Percentiles rank a stretch among this genome's conserved stretches.
These are phyloP conservation scores for Brotula barbata DNA, from an alignment of 2,797 vertebrate genomes.

Conservation along the genomic window DNA sequence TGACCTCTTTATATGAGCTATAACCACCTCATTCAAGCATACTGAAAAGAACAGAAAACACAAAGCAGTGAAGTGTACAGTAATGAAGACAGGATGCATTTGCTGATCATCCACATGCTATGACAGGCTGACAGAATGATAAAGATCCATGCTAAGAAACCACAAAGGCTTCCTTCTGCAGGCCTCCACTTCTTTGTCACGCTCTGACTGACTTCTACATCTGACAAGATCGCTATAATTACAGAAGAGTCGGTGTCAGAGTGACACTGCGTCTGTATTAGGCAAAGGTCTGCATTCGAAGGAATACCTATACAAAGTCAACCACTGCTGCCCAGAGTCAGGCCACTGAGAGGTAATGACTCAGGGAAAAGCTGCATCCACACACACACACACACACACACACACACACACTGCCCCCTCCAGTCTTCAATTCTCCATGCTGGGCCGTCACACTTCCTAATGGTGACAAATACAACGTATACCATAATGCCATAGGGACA, in stretches of 20 bases:
- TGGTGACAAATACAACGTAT: conserved; percentile 53
- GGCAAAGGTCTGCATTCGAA: conserved; percentile 45
- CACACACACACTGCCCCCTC: conserved; percentile 15
- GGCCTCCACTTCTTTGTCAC: conserved; percentile 38
- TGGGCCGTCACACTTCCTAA: conserved; percentile 43
- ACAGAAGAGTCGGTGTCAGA: conserved; percentile 49
- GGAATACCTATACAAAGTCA: conserved; percentile 36
- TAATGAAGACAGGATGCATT: conserved; percentile 21
- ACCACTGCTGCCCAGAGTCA: conserved; percentile 31
- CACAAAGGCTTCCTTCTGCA: conserved; percentile 48
- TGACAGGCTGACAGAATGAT: conserved; percentile 40
- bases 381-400: conserved; percentile 31
- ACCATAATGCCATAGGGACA: conserved; percentile 34
- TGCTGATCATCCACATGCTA: conserved; percentile 23
- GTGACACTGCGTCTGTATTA: conserved; percentile 54
- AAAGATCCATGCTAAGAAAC: conserved; percentile 43
- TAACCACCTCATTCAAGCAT: not conserved
- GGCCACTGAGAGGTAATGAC: conserved; percentile 59
- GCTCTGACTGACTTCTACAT: conserved; percentile 34
- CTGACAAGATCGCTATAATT: conserved; percentile 60
- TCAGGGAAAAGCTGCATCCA: conserved; percentile 51
- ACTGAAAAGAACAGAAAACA: not conserved
- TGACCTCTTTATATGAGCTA: conserved; percentile 32
- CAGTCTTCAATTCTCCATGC: conserved; percentile 36
- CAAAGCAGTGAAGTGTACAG: conserved; percentile 7